Evolutionary conservation across 2,797 vertebrate species (phyloP).

Genomic region (Premnoplex brunnescens): DNA sequence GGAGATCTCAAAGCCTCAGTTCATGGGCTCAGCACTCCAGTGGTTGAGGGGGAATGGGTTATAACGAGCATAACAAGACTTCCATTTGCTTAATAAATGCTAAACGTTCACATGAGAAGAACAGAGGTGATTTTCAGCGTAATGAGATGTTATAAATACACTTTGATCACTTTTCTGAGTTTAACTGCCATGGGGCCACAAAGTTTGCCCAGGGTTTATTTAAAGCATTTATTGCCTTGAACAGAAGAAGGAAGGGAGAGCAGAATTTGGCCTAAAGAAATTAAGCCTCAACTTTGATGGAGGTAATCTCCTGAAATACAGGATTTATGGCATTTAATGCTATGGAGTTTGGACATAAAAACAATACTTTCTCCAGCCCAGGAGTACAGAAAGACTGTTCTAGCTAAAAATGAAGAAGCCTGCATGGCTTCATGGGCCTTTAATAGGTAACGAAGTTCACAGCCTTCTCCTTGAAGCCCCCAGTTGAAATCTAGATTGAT

Average conservation of each 20-base stretch:
- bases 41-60: background rate
- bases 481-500: conserved; percentile 26
- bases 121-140: background rate
- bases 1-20: background rate
- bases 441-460: background rate
- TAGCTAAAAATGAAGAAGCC: background rate
- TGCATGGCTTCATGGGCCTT: background rate
- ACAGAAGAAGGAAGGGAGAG: background rate
- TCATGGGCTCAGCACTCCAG: background rate
- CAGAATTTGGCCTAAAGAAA: background rate
- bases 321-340: background rate
- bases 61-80: fast-evolving
- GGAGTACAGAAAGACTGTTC: background rate
- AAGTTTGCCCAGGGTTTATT: background rate
- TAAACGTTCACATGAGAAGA: background rate
- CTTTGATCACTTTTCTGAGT: background rate
- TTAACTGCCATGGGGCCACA: background rate
- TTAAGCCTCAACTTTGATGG: background rate
- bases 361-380: background rate
- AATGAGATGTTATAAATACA: background rate
- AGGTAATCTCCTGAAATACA: background rate
- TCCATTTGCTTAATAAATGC: background rate
- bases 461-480: conserved; percentile 34
- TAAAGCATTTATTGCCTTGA: background rate
- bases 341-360: background rate